Base-by-base conservation (phyloP, 2,797 vertebrate species). In the Oreortyx pictus region DNA sequence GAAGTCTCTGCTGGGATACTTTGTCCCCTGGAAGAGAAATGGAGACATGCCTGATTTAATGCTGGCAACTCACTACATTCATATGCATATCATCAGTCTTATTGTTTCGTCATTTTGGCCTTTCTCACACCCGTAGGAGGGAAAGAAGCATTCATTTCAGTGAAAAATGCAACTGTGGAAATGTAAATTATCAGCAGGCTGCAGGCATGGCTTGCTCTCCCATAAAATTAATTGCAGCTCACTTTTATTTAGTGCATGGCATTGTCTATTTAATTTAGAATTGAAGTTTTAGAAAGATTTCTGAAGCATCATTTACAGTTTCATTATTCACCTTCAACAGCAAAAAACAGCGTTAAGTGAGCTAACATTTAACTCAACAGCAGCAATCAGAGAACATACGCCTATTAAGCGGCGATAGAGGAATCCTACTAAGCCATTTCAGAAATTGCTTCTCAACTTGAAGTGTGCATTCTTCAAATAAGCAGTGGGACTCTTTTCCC, bases 391-490 rank as follows among this genome's bases (percentile, higher is more conserved):
- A 70, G 37, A 76, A 44, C 6, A 41, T 24, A 33, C 25, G 54
- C 46, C 80, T 89, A 80, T 88, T 92, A 89, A 92, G 47, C 64
- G 85, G 33, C 70, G 75, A 70, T 15, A 72, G n/a, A 67, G 41
- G 44, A 89, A 41, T 79, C 29, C 56, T 86, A 65, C 62, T 43
- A 72, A 92, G 47, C 47, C 90, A 25, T 86, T 94, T 92, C 84
- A 80, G 57, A 86, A 95, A 75, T 60, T 82, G 46, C 27, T 92
- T 92, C 61, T 20, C 54, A 84, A 73, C 47, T 46, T 47, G 31
- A 77, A 62, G 33, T 33, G 67, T 57, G 31, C n/a, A 74, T 46
- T 88, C 67, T 76, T 87, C 60, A 62, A 83, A 37, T 39, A 39
- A 64, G 13, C 29, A 6, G 12, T 43, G 23, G 14, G 27, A 62